Evolutionary conservation across 2,113 vertebrate species (phyloP), one percentile per base, ranked within the genome.

Genomic region (Ia io): DNA sequence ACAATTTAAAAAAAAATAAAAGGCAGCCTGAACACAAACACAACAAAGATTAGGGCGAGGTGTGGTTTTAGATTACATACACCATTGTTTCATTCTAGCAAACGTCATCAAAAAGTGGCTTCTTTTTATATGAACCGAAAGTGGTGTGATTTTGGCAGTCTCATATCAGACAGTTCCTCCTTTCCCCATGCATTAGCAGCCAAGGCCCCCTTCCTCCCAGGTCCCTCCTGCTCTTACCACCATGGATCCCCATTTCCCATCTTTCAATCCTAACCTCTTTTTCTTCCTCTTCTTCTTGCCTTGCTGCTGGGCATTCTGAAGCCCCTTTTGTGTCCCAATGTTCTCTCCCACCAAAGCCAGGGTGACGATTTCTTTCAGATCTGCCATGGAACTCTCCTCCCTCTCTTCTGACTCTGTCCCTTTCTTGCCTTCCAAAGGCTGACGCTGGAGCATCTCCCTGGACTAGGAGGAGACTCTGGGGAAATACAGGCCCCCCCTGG

Each of bases 241-340:
- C 25, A 14, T 2, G 11, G 70, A 32, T 17, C 3, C 88, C 85
- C 69, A 32, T 6, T 69, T n/a, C 37, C 71, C 83, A 6, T 84
- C 86, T 86, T 96, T 84, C 70, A 95, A 77, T 97, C 91, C 97
- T 97, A 97, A 97, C 97, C 97, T 98, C 70, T 93, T 98, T 97
- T 90, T 98, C 94, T 70, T 98, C 93, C 61, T 94, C 92, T 74
- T 98, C 56, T 95, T 97, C 91, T 97, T 97, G 92, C 42, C 80
- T 71, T 88, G 90, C 20, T 69, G 56, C 40, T 73, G 95, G 67
- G 32, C 67, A 51, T 84, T 82, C 69, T 71, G 88, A 70, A 70
- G 92, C 30, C 53, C 88, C 65, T 84, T 95, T 32, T 78, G 95
- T 0, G 1, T 9, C 71, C 10, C 85, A 2, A 76, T 44, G 56